Conservation (phyloP, 1,140 invertebrate genomes). For the Drosophila triauraria region DNA sequence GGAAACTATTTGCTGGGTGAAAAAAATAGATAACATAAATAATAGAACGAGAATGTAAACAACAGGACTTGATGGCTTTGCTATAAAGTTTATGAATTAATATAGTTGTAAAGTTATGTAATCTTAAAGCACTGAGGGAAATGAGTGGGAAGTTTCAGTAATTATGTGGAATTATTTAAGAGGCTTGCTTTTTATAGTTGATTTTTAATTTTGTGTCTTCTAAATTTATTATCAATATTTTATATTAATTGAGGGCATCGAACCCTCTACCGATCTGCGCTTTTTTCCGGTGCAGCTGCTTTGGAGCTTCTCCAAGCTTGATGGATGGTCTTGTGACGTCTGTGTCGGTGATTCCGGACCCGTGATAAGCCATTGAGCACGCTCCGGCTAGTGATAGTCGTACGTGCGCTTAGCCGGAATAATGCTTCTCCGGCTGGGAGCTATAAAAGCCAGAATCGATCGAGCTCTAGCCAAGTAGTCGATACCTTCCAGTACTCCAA, state of each 20-base stretch:
- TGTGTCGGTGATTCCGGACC: conserved; percentile 1
- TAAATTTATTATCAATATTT: neutral
- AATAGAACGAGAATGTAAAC: neutral
- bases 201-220: neutral
- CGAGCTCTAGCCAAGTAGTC: conserved; percentile 40
- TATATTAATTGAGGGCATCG: neutral
- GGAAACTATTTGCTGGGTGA: conserved; percentile 28
- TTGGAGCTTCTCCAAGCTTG: neutral
- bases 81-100: conserved; percentile 5
- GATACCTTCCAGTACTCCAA: conserved; percentile 9
- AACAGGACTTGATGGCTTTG: neutral
- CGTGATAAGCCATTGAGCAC: conserved; percentile 33
- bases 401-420: conserved; percentile 23
- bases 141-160: neutral
- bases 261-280: neutral
- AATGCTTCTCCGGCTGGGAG: neutral
- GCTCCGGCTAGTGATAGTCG: conserved; percentile 28
- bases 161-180: neutral
- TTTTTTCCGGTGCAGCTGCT: conserved; percentile 4
- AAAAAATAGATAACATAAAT: conserved; percentile 19
- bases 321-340: conserved; percentile 5
- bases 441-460: conserved; percentile 28
- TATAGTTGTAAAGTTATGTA: neutral
- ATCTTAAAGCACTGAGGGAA: neutral
- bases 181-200: too few species aligned